phyloP scores from a whole-genome alignment of 2,888 invertebrate genomes.

The Philopedon plagiatum region DNA sequence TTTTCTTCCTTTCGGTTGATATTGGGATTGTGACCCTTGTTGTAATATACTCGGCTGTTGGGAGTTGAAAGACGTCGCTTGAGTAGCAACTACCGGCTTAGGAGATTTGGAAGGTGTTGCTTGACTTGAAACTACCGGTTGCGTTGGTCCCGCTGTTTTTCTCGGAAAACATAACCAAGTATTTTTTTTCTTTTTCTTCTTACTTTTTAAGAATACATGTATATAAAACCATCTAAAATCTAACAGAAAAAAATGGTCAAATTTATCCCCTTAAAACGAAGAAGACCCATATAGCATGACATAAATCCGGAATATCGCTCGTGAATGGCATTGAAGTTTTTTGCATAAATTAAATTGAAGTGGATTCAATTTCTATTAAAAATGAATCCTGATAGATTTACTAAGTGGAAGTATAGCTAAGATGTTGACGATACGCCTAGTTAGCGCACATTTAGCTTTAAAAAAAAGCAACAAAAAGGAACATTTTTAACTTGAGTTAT shows the following conservation, averaged over 20 bases:
- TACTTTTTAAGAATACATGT: conserved; percentile 22
- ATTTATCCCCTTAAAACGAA: too few species aligned
- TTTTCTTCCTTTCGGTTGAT: background rate
- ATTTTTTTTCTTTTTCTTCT: conserved; percentile 23
- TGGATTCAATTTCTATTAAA: too few species aligned
- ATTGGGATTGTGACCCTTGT: background rate
- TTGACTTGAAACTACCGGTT: background rate
- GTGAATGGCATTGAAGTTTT: too few species aligned
- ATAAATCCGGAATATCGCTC: too few species aligned
- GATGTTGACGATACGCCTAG: too few species aligned
- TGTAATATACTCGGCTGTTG: background rate
- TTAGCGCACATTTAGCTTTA: too few species aligned
- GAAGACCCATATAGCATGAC: too few species aligned
- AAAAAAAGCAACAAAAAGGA: too few species aligned
- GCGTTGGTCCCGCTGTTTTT: background rate
- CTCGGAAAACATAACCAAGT: background rate
- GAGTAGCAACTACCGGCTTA: background rate
- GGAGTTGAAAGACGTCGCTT: background rate
- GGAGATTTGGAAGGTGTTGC: background rate
- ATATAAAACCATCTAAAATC: conserved; percentile 44
- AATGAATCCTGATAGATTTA: too few species aligned
- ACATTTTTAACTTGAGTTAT: too few species aligned
- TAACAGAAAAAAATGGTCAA: conserved; percentile 19
- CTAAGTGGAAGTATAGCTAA: too few species aligned
- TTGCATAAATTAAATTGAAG: too few species aligned